phyloP scores from a whole-genome alignment of 2,888 invertebrate genomes.

The Papilio demoleus region DNA sequence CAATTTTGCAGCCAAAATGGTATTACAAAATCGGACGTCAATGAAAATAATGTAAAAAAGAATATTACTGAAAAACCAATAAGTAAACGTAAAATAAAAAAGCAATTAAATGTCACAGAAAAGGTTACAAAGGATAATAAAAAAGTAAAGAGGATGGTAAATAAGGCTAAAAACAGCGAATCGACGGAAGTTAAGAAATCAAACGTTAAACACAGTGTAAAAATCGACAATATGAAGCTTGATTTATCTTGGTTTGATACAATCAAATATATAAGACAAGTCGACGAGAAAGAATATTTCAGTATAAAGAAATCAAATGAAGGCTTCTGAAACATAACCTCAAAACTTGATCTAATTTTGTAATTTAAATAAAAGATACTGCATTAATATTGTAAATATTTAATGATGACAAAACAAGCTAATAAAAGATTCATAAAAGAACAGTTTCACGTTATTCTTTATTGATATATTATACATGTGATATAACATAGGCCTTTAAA shows the following conservation, averaged over 20 bases:
- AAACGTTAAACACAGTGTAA: neutral
- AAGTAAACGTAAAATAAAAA: neutral
- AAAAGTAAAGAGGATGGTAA: neutral
- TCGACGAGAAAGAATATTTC: slow-evolving; percentile 32
- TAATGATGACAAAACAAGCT: neutral
- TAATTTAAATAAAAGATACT: slow-evolving; percentile 4
- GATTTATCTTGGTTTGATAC: slow-evolving; percentile 36
- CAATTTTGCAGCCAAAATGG: neutral
- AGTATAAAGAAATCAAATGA: neutral
- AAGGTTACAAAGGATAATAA: neutral
- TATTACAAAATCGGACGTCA: neutral
- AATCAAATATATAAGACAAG: slow-evolving; percentile 31
- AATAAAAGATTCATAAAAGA: neutral
- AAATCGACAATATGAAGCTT: neutral
- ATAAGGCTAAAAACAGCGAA: neutral
- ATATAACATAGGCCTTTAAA: slow-evolving; percentile 4
- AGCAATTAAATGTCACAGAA: neutral
- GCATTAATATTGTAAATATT: neutral
- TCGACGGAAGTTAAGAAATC: neutral
- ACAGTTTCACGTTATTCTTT: neutral
- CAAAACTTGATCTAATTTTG: neutral
- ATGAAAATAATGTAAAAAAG: neutral
- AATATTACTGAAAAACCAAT: neutral
- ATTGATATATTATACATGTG: neutral
- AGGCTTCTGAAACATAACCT: neutral